phyloP scores from a whole-genome alignment of 2,888 invertebrate genomes.

The Nephrotoma flavescens region DNA sequence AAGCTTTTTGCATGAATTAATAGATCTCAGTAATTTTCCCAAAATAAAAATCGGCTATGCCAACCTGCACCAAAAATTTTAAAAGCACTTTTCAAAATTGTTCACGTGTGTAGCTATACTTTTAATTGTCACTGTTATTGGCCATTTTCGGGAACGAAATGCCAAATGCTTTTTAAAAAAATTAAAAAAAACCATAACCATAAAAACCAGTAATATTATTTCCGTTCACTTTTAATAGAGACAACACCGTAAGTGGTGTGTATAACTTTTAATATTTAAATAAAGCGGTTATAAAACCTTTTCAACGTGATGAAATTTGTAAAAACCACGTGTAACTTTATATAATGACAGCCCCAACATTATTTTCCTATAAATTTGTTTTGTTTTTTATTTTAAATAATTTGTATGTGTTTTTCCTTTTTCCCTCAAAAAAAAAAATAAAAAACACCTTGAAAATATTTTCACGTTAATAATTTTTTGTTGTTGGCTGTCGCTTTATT shows the following conservation, averaged over 20 bases:
- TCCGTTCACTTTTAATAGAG: not conserved
- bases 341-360: not conserved
- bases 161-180: not conserved
- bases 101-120: too few relatives aligned
- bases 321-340: not conserved
- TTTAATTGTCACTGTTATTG: too few relatives aligned
- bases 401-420: not conserved
- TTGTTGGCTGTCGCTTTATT: not conserved
- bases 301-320: not conserved
- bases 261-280: not conserved
- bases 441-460: not conserved
- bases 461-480: not conserved
- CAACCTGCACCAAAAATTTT: too few relatives aligned
- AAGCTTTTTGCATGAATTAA: too few relatives aligned
- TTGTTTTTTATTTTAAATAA: not conserved
- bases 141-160: too few relatives aligned
- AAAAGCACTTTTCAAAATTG: too few relatives aligned
- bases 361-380: not conserved
- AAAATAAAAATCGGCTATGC: too few relatives aligned
- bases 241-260: not conserved
- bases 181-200: not conserved
- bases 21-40: too few relatives aligned
- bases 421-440: not conserved
- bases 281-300: not conserved
- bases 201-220: not conserved